phyloP scores from a whole-genome alignment of 2,797 vertebrate genomes.

The Enteromius afrohamiltoni region DNA sequence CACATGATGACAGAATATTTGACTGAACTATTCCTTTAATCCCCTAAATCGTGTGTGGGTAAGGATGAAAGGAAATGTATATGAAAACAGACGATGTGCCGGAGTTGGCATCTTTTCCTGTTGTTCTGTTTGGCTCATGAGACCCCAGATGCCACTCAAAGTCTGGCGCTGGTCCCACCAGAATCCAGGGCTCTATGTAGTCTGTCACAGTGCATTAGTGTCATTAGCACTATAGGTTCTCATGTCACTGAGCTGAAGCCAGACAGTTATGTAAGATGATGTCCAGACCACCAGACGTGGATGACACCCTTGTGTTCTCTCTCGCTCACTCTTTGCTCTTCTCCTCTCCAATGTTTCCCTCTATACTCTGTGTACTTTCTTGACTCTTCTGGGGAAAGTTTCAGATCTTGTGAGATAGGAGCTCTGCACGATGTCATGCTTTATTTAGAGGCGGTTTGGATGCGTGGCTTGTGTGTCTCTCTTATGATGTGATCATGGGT shows the following conservation, averaged over 20 bases:
- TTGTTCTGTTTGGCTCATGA: slow-evolving; percentile 2
- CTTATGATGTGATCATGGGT: slow-evolving; percentile 7
- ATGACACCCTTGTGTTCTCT: slow-evolving; percentile 23
- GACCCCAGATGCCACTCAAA: slow-evolving; percentile 15
- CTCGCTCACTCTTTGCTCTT: slow-evolving; percentile 15
- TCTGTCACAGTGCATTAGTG: slow-evolving; percentile 51
- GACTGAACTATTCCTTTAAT: neutral
- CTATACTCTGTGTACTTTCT: slow-evolving; percentile 27
- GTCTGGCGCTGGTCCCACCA: slow-evolving; percentile 15
- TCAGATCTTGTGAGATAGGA: slow-evolving; percentile 26
- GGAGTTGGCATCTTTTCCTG: neutral
- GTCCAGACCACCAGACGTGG: slow-evolving; percentile 52
- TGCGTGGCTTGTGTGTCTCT: neutral
- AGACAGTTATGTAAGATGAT: slow-evolving; percentile 58
- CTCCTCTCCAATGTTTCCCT: slow-evolving; percentile 29
- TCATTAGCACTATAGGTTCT: slow-evolving; percentile 51
- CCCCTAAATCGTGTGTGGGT: neutral
- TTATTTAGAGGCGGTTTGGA: slow-evolving; percentile 42
- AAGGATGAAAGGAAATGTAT: slow-evolving; percentile 18
- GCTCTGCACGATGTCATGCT: slow-evolving; percentile 16
- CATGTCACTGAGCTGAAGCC: slow-evolving; percentile 50
- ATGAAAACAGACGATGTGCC: slow-evolving; percentile 27
- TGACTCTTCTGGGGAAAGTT: slow-evolving; percentile 31
- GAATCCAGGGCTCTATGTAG: slow-evolving; percentile 31
- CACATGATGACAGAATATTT: slow-evolving; percentile 8